Evolutionary conservation across 2,888 invertebrate species (phyloP).

Genomic region (Euzetes globulus): DNA sequence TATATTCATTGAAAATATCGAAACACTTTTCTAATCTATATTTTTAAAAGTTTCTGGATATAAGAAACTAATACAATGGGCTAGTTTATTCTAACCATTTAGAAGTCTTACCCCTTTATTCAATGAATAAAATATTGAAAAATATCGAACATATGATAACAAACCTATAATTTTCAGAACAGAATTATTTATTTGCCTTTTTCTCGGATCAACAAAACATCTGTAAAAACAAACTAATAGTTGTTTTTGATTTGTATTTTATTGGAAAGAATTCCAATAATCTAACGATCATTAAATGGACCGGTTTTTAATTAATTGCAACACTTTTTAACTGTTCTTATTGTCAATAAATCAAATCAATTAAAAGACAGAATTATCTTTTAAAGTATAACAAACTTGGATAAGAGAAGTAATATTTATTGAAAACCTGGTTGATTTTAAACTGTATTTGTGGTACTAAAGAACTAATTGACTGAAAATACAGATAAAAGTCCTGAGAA

Average conservation of each 20-base stretch:
- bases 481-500: not conserved
- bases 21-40: too few relatives aligned
- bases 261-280: not conserved
- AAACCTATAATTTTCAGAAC: not conserved
- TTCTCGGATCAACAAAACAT: not conserved
- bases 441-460: not conserved
- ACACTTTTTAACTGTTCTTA: not conserved
- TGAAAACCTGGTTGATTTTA: not conserved
- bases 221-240: not conserved
- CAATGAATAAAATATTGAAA: not conserved
- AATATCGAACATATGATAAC: not conserved
- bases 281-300: not conserved
- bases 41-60: too few relatives aligned
- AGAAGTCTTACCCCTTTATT: too few relatives aligned
- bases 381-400: not conserved
- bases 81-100: too few relatives aligned
- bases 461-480: not conserved
- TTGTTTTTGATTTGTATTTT: too few relatives aligned
- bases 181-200: not conserved
- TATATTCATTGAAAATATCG: too few relatives aligned
- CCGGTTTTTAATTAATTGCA: not conserved
- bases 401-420: not conserved
- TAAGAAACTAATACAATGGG: too few relatives aligned
- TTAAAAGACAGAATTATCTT: not conserved
- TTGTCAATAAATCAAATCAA: conserved; percentile 4